Evolutionary conservation across 2,888 invertebrate genomes (phyloP).

Genomic region (Acheta domesticus): DNA sequence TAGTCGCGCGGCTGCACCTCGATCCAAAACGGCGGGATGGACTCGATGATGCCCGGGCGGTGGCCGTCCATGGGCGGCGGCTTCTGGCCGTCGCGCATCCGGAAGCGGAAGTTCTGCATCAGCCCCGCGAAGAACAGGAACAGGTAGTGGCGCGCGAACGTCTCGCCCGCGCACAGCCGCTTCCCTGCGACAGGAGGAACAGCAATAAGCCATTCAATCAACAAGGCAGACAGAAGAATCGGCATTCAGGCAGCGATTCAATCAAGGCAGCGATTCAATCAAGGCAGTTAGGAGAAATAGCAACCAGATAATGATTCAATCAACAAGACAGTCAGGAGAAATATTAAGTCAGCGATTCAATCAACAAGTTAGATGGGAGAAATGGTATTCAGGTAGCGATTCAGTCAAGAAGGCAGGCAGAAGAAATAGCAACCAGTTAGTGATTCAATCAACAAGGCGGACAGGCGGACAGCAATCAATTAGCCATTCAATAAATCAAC

Average conservation of each 20-base stretch:
- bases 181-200: neutral
- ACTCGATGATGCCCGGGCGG: slow-evolving; percentile 22
- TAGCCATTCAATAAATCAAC: neutral
- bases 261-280: neutral
- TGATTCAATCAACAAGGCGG: no score
- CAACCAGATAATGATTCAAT: no score
- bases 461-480: no score
- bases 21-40: slow-evolving; percentile 21
- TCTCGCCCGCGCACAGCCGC: slow-evolving; percentile 65
- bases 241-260: neutral
- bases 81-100: neutral
- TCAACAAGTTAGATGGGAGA: no score
- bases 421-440: no score
- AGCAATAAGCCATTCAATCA: neutral
- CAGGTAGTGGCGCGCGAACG: slow-evolving; percentile 62
- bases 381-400: accelerated
- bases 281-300: no score
- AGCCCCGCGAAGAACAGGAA: slow-evolving; percentile 60
- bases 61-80: slow-evolving; percentile 21
- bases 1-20: slow-evolving; percentile 18
- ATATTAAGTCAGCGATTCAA: no score
- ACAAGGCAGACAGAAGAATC: neutral
- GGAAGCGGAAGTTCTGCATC: slow-evolving; percentile 57
- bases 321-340: no score
- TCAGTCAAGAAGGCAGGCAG: no score